Evolutionary conservation across 2,888 invertebrate species (phyloP), one percentile per base, ranked within the genome.

Genomic region (Hirtodrosophila alboralis): DNA sequence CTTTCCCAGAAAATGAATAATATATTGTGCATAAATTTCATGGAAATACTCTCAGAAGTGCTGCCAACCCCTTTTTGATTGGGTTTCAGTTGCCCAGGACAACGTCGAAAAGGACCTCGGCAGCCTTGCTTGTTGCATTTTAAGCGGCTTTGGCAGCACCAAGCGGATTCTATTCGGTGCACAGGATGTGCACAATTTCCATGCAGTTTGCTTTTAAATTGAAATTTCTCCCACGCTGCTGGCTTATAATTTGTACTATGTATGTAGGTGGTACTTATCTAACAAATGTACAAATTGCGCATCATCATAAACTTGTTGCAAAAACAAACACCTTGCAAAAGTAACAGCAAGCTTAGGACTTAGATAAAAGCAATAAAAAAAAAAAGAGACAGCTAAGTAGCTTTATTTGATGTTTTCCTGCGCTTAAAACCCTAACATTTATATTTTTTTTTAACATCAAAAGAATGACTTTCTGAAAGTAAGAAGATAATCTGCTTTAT

Each of bases 81-180:
- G 21, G 37, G 28, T 47, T 3, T 21, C 43, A 36, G 51, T 52
- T 47, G 36, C 26, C 45, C 33, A 26, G 37, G 12, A 31, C 28
- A 31, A 37, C 7, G 12, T 37, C 16, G 23, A 13, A 16, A 34
- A 59, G 64, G 49, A 64, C 65, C 45, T 48, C n/a, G n/a, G 44
- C 23, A 9, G 23, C 8, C 1, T 34, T 12, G 6, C 5, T 23
- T 14, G 12, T 18, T 30, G 16, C 40, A 33, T 43, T 57, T 33
- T 79, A 78, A 78, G 75, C 75, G 43, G 73, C 73, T 75, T 73
- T 67, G 44, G 13, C 60, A 40, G 52, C 58, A 37, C n/a, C 43
- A 56, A 47, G 43, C 52, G 47, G 48, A 57, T 48, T 34, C 41
- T 33, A 49, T 48, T 41, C 30, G 41, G 38, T 48, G 59, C 53